Evolutionary conservation across 2,113 vertebrate species (phyloP).

Genomic region (Coptodon rendalli): DNA sequence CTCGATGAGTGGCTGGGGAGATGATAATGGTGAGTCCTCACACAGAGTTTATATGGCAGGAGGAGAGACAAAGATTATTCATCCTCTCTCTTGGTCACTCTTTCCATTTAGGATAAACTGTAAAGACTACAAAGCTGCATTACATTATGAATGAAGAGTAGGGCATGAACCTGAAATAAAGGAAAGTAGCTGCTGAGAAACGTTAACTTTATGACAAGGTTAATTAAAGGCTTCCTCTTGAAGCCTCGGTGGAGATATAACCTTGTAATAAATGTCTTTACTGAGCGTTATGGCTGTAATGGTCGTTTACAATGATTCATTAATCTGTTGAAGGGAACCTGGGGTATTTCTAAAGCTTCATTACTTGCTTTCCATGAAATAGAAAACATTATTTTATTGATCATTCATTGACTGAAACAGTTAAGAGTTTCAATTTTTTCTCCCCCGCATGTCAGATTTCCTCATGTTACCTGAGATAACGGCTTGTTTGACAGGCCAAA

Average conservation of each 20-base stretch:
- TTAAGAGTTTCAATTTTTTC: not conserved
- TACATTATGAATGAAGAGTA: not conserved
- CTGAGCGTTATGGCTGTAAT: not conserved
- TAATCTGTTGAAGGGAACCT: not conserved
- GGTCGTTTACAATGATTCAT: not conserved
- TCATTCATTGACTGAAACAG: not conserved
- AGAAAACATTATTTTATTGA: conserved; percentile 11
- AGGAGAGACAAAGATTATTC: conserved; percentile 14
- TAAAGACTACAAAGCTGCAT: not conserved
- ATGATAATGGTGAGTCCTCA: conserved; percentile 29
- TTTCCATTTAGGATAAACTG: conserved; percentile 1
- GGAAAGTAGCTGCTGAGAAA: not conserved
- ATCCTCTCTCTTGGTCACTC: not conserved
- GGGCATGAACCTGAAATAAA: not conserved
- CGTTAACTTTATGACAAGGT: not conserved
- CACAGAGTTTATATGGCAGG: conserved; percentile 10
- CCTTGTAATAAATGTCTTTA: not conserved
- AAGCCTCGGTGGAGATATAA: not conserved
- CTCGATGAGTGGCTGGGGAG: conserved; percentile 13
- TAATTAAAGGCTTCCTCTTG: not conserved
- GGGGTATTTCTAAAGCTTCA: not conserved
- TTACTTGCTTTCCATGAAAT: not conserved
- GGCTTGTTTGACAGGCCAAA: conserved; percentile 52
- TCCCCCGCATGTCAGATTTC: not conserved
- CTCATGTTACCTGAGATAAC: conserved; percentile 55